Base-by-base conservation (phyloP, 2,888 invertebrate species). In the Axea sp. region DNA sequence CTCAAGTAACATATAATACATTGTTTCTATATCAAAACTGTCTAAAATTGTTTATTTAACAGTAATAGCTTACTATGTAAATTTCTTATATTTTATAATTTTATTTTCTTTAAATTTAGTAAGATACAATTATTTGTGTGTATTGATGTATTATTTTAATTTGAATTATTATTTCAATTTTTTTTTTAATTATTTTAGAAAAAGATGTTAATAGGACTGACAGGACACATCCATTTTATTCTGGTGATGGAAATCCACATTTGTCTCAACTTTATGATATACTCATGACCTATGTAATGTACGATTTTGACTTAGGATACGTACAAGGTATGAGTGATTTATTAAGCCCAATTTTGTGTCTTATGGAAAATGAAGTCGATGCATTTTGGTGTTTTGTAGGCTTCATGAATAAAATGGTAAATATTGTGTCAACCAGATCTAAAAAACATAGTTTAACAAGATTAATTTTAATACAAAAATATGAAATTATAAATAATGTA, bases 381-480 rank as follows among this genome's bases (percentile, higher is more conserved):
- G 94, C 97, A 0, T 99, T 99, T 89, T 99, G 99, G 99, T 97
- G 98, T 88, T 99, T 99, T 86, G 97, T 96, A 26, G 98, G 98
- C 4, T 96, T 98, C 81, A 99, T 99, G 97, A 93, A 98, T 68
- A 93, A 93, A 90, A 94, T 99, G 87, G 96, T 96, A 87, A 91
- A 93, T 89, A n/a, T n/a, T n/a, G n/a, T n/a, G n/a, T n/a, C n/a
- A 17, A 17, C n/a, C n/a, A n/a, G n/a, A n/a, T n/a, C n/a, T n/a
- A n/a, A n/a, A n/a, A n/a, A n/a, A n/a, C n/a, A n/a, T n/a, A n/a
- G n/a, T n/a, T n/a, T n/a, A n/a, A n/a, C n/a, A n/a, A n/a, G n/a
- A n/a, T n/a, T n/a, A n/a, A n/a, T n/a, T n/a, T n/a, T n/a, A n/a
- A n/a, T n/a, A n/a, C n/a, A 11, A 30, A 30, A 7, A 30, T 24